Evolutionary conservation across 2,888 invertebrate genomes (phyloP), one percentile per base, ranked within the genome.

Genomic region (Kryphioiulus occultus): DNA sequence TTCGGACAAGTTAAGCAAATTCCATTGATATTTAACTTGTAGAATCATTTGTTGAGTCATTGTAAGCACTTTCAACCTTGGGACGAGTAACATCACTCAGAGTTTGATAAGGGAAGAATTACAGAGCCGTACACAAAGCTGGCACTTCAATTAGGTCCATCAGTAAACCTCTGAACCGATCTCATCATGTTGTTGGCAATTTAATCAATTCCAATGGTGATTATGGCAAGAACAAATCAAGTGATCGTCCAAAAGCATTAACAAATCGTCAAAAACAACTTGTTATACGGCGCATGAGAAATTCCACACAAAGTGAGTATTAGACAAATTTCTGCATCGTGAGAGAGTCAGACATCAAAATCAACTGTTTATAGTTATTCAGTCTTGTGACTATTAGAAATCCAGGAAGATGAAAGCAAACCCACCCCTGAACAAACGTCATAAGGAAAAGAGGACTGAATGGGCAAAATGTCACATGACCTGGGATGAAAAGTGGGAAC

Each of bases 111-210:
- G 44, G 44, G 44, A 44, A 44, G 44, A 44, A 44, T 44, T 44
- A 44, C 5, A 44, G 12, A 53, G 19, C 53, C 19, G 53, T 53
- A 53, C 53, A 53, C 53, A 53, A 53, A 53, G n/a, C 53, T 4
- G 53, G 53, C 53, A 53, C 10, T 53, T 53, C 53, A 53, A 53
- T 53, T 53, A 53, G 53, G 53, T 53, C 53, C 53, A 53, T 53
- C 19, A n/a, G 53, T 53, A 53, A 19, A 53, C n/a, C 53, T 53
- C 53, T 53, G 53, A n/a, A 53, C 53, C 53, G 53, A 53, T 53
- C 53, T 53, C 53, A 53, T 53, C 53, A 53, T 53, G 53, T 53
- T 53, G 53, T 53, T n/a, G 53, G 53, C n/a, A 53, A 53, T 53
- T 53, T 47, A 5, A 47, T 47, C 47, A 47, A 47, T 47, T 47